phyloP scores from a whole-genome alignment of 1,140 invertebrate species.

The Brachionus angularis region DNA sequence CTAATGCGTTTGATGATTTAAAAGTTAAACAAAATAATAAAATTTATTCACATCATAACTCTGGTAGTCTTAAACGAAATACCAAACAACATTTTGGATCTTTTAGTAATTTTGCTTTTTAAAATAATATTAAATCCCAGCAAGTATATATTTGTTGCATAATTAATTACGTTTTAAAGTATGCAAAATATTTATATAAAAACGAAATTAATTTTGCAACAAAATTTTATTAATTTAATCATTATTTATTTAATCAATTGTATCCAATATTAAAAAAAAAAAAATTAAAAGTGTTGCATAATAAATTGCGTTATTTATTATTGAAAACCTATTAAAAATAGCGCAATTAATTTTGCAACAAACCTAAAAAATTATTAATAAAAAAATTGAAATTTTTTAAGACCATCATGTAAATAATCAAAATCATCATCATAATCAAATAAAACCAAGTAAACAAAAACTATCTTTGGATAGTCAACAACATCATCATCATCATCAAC shows the following conservation, averaged over 20 bases:
- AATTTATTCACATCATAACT: neutral
- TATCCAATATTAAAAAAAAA: too few species aligned
- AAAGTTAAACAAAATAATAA: slow-evolving; percentile 15
- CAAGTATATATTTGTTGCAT: too few species aligned
- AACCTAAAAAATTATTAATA: too few species aligned
- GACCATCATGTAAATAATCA: neutral
- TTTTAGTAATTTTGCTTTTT: slow-evolving; percentile 15
- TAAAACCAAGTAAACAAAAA: slow-evolving; percentile 12
- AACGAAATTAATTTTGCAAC: neutral
- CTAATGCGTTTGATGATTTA: slow-evolving; percentile 3
- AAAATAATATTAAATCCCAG: too few species aligned
- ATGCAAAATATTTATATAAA: neutral
- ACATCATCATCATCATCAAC: neutral
- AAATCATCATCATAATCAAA: neutral
- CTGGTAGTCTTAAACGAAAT: neutral
- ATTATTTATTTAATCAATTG: too few species aligned
- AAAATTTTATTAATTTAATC: too few species aligned
- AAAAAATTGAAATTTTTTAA: neutral
- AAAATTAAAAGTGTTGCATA: too few species aligned
- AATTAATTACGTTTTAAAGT: too few species aligned
- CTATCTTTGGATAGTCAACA: slow-evolving; percentile 19
- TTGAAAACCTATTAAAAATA: too few species aligned
- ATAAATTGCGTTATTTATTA: too few species aligned
- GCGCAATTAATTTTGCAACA: too few species aligned
- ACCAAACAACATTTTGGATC: neutral